These are phyloP conservation scores for Caenorhabditis panamensis DNA, from an alignment of 2,888 invertebrate species.

Conservation along the genomic window DNA sequence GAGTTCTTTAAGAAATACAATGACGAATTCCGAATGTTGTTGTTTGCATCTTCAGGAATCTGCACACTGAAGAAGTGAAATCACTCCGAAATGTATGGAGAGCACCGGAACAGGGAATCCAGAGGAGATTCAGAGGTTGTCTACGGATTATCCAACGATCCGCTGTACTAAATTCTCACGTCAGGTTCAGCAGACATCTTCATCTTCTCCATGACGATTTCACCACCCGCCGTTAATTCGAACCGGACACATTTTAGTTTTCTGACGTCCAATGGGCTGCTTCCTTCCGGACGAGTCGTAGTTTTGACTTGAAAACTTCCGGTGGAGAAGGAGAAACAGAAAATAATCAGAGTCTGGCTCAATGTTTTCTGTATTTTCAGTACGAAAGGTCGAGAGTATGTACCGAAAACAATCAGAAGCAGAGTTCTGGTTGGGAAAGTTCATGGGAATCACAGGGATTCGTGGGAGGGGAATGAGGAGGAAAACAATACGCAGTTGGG, in stretches of 20 bases:
- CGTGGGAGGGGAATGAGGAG: no score
- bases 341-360: neutral
- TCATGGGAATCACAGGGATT: neutral
- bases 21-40: neutral
- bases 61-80: neutral
- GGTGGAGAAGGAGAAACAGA: neutral
- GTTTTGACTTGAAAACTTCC: conserved; percentile 4
- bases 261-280: neutral
- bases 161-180: neutral
- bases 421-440: no score
- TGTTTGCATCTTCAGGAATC: neutral
- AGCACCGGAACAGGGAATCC: neutral
- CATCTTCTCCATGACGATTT: neutral
- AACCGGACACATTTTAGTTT: neutral
- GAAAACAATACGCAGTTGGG: no score
- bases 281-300: neutral
- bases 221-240: neutral
- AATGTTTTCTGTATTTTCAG: neutral
- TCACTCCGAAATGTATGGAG: neutral
- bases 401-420: neutral
- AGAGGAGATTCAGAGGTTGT: no score
- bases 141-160: no score
- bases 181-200: neutral
- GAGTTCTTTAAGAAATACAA: no score
- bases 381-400: neutral